These are phyloP conservation scores for Orchesella flavescens DNA, from an alignment of 2,888 invertebrate species.

Conservation along the genomic window DNA sequence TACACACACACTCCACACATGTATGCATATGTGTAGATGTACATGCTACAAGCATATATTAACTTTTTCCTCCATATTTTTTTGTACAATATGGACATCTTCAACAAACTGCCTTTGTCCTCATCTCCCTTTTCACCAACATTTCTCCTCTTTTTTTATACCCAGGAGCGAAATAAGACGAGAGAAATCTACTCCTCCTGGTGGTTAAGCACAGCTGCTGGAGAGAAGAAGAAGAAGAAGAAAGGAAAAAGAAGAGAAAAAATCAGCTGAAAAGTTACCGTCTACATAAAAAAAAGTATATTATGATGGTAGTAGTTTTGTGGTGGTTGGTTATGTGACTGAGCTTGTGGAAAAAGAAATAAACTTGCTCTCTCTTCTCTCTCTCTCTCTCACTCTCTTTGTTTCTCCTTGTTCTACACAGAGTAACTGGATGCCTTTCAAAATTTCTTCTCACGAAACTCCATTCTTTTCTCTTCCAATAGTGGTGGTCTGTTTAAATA, in stretches of 20 bases:
- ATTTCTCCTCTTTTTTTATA: background rate
- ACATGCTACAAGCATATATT: background rate
- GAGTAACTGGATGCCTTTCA: background rate
- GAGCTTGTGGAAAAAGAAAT: background rate
- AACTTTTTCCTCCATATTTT: background rate
- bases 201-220: slow-evolving; percentile 10
- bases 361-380: background rate
- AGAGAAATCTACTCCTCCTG: background rate
- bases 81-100: background rate
- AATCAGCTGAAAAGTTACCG: slow-evolving; percentile 36
- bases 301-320: background rate
- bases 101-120: slow-evolving; percentile 30
- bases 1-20: background rate
- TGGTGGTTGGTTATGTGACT: background rate
- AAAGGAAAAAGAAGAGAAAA: slow-evolving; percentile 4
- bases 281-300: background rate
- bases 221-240: background rate
- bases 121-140: background rate
- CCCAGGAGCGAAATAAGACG: slow-evolving; percentile 22
- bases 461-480: background rate
- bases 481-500: no score
- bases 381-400: background rate
- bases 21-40: background rate
- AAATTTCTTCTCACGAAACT: slow-evolving; percentile 41
- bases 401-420: background rate